These are phyloP conservation scores for Borostomias antarcticus DNA, from an alignment of 2,797 vertebrate species.

Conservation along the genomic window DNA sequence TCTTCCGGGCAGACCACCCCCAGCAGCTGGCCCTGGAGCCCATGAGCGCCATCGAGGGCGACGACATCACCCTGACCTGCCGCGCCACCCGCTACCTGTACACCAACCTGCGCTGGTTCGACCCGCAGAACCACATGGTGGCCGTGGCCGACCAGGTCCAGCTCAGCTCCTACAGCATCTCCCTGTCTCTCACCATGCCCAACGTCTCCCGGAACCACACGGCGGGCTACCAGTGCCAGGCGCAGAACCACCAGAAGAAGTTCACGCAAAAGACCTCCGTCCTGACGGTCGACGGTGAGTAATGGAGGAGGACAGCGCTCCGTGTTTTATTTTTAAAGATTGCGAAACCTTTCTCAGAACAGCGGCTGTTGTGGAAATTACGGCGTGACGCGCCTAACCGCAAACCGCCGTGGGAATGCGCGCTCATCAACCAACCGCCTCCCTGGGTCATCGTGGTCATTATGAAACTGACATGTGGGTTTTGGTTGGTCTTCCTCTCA, in stretches of 20 bases:
- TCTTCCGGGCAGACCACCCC: slow-evolving; percentile 66
- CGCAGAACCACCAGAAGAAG: slow-evolving; percentile 60
- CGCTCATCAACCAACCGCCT: too few relatives aligned
- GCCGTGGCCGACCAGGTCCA: slow-evolving; percentile 37
- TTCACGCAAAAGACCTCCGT: slow-evolving; percentile 61
- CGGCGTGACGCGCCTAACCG: too few relatives aligned
- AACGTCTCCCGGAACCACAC: slow-evolving; percentile 76
- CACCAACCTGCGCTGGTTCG: slow-evolving; percentile 78
- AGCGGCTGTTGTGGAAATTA: not conserved
- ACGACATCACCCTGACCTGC: slow-evolving; percentile 78
- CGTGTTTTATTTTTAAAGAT: not conserved
- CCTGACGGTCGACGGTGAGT: slow-evolving; percentile 80
- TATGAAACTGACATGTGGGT: not conserved
- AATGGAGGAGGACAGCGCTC: not conserved
- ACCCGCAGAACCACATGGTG: slow-evolving; percentile 66
- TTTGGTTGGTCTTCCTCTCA: slow-evolving; percentile 58
- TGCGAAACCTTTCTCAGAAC: not conserved
- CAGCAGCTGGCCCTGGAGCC: slow-evolving; percentile 65
- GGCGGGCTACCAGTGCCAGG: slow-evolving; percentile 78
- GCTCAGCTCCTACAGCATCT: slow-evolving; percentile 73
- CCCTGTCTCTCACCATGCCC: slow-evolving; percentile 70
- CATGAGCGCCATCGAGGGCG: slow-evolving; percentile 71
- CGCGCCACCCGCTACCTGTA: slow-evolving; percentile 84
- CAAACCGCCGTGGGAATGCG: too few relatives aligned
- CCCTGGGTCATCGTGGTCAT: too few relatives aligned